These are phyloP conservation scores for Dipus sagitta DNA, from an alignment of 2,797 vertebrate genomes.

Conservation along the genomic window DNA sequence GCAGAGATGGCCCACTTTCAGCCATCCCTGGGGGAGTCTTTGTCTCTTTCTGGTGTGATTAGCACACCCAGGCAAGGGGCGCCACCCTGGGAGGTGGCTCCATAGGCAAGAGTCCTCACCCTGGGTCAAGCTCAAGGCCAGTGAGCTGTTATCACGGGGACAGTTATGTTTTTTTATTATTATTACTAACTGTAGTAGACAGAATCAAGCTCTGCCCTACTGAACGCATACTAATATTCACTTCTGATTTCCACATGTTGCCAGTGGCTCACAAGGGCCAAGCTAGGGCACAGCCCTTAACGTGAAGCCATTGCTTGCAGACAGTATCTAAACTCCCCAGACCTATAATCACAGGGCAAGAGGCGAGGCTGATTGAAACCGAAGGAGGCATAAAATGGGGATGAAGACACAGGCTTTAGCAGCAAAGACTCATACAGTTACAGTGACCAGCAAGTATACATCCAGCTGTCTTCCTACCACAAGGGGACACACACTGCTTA, in stretches of 20 bases:
- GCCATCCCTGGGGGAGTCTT: neutral
- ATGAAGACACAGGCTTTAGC: neutral
- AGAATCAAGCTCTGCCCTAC: neutral
- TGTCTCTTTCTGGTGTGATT: neutral
- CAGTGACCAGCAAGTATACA: neutral
- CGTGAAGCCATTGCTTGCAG: neutral
- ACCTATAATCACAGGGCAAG: neutral
- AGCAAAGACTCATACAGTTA: neutral
- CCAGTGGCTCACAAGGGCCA: neutral
- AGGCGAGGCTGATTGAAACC: neutral
- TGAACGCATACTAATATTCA: neutral
- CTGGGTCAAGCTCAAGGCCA: neutral
- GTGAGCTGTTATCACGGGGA: too few relatives aligned
- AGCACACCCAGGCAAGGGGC: neutral
- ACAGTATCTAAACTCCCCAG: neutral
- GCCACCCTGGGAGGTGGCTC: accelerated
- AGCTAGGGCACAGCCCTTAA: neutral
- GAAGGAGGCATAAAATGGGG: neutral
- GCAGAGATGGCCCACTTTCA: neutral
- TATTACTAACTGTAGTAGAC: neutral
- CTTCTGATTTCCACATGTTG: neutral
- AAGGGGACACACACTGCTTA: neutral
- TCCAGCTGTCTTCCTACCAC: neutral
- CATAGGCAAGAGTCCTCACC: neutral
- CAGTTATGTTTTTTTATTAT: too few relatives aligned